phyloP scores from a whole-genome alignment of 2,888 invertebrate genomes.

The Aphidius colemani region DNA sequence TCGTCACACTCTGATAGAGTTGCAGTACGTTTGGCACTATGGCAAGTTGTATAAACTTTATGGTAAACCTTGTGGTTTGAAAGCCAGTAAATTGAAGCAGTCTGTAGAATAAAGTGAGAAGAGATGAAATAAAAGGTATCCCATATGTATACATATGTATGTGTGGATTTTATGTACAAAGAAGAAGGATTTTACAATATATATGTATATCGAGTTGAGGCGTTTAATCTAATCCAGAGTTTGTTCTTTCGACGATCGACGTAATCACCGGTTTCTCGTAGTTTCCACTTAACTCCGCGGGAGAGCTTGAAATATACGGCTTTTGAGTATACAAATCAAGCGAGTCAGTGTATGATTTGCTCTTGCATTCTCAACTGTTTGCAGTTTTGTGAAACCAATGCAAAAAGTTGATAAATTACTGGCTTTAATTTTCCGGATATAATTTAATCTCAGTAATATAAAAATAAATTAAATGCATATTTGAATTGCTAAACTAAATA shows the following conservation, averaged over 20 bases:
- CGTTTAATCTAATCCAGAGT: conserved; percentile 58
- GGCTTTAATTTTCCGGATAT: too few species aligned
- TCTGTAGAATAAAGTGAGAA: conserved; percentile 26
- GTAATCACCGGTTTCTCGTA: conserved; percentile 55
- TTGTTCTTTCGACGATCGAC: conserved; percentile 58
- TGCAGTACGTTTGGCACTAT: conserved; percentile 33
- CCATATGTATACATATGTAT: neutral
- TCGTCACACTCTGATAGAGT: conserved; percentile 31
- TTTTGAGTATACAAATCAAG: conserved; percentile 25
- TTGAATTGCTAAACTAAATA: too few species aligned
- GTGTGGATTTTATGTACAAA: neutral
- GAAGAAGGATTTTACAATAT: conserved; percentile 3
- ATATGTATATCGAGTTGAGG: conserved; percentile 27
- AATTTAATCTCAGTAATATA: too few species aligned
- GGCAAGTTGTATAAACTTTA: conserved; percentile 53
- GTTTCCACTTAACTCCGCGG: conserved; percentile 44
- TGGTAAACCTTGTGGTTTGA: conserved; percentile 50
- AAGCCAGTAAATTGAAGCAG: conserved; percentile 51
- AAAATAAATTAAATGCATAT: too few species aligned
- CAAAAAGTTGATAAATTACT: neutral
- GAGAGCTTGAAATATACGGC: conserved; percentile 27
- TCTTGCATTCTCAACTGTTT: conserved; percentile 14
- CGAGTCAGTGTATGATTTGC: neutral
- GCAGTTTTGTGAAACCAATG: conserved; percentile 7
- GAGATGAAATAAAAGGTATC: conserved; percentile 16